Conservation (phyloP, 1,140 invertebrate genomes). For the Lordiphosa clarofinis region DNA sequence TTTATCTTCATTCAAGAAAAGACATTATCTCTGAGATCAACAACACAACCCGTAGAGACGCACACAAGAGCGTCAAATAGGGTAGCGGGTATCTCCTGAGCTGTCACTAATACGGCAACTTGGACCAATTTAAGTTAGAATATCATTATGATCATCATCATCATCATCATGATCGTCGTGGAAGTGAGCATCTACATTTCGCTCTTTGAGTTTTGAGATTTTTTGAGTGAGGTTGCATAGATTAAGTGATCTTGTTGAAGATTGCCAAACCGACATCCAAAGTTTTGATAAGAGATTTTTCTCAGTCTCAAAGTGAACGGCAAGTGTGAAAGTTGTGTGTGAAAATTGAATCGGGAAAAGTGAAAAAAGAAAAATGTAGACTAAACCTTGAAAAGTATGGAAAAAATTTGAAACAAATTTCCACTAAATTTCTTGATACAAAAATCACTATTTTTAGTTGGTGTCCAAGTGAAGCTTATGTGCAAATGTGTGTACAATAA, state of each 20-base stretch:
- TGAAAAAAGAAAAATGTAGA: neutral
- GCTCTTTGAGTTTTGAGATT: constrained; percentile 16
- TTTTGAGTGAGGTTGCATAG: constrained; percentile 19
- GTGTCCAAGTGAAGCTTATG: constrained; percentile 11
- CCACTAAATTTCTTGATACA: constrained; percentile 3
- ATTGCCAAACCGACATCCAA: constrained; percentile 38
- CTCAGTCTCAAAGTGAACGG: constrained; percentile 65
- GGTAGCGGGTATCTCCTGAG: constrained; percentile 27
- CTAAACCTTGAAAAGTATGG: neutral
- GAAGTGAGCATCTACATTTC: constrained; percentile 19
- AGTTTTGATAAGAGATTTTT: constrained; percentile 60
- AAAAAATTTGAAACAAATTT: constrained; percentile 4
- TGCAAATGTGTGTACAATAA: neutral
- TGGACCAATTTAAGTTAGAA: constrained; percentile 67
- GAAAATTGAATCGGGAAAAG: neutral
- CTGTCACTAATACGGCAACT: constrained; percentile 48
- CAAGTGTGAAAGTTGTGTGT: constrained; percentile 53
- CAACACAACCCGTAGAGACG: constrained; percentile 15
- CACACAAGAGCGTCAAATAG: constrained; percentile 12
- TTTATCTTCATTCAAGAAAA: constrained; percentile 59
- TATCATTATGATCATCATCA: constrained; percentile 22
- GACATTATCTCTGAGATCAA: constrained; percentile 59
- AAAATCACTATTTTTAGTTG: constrained; percentile 10
- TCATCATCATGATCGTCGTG: constrained; percentile 9
- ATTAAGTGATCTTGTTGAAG: constrained; percentile 31